Conservation (phyloP, 2,113 vertebrate genomes). For the Lathamus discolor region DNA sequence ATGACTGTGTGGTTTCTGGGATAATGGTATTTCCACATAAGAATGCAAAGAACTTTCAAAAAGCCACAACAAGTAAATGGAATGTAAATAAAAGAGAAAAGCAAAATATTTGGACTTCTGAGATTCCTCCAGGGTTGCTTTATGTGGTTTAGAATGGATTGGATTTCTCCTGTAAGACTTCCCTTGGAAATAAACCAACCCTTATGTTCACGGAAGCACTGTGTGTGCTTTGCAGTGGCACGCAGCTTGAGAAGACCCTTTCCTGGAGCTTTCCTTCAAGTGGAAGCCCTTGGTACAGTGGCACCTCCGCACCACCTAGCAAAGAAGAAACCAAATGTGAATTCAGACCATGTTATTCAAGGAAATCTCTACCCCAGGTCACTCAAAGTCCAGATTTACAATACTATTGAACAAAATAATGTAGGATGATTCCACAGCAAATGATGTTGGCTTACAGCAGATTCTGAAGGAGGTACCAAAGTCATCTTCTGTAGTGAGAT, state of each 20-base stretch:
- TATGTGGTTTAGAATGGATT: background rate
- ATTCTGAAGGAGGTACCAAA: background rate
- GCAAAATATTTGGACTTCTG: constrained; percentile 39
- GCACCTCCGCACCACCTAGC: background rate
- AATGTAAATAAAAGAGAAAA: constrained; percentile 36
- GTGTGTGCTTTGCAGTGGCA: background rate
- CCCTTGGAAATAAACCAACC: background rate
- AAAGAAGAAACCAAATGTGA: background rate
- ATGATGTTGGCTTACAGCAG: background rate
- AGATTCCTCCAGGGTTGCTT: background rate
- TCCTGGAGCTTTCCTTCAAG: background rate
- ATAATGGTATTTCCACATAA: background rate
- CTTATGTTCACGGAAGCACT: background rate
- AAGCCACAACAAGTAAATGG: background rate
- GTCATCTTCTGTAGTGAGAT: background rate
- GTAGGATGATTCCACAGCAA: background rate
- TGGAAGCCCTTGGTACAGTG: background rate
- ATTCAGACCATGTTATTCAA: background rate
- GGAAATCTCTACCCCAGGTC: background rate
- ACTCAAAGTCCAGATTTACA: background rate
- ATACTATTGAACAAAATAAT: background rate
- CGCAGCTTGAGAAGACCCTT: background rate
- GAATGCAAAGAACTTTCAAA: background rate
- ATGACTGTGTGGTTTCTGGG: constrained; percentile 11
- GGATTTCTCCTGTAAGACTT: background rate